Percentiles rank a stretch among this genome's conserved stretches.
Conservation (phyloP, 2,113 vertebrate species). For the Elachura formosa region DNA sequence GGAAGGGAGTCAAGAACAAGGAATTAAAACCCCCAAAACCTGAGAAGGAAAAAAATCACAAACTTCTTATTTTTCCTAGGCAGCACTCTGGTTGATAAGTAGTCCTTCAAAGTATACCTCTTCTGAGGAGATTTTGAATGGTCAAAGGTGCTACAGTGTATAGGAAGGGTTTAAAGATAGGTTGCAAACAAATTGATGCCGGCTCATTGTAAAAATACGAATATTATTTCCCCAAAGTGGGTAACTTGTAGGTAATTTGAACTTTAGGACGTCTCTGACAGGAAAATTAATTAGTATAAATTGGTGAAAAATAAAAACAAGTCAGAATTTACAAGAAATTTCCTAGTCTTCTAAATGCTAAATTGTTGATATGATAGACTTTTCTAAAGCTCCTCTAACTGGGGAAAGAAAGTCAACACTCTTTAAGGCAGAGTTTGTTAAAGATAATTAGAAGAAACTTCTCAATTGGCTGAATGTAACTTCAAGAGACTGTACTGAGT, state of each 20-base stretch:
- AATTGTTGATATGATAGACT: not conserved
- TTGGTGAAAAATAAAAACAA: not conserved
- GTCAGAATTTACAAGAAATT: not conserved
- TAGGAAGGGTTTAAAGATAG: not conserved
- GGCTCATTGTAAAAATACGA: not conserved
- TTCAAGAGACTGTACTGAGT: not conserved
- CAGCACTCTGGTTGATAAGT: not conserved
- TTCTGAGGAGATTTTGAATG: not conserved
- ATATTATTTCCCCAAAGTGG: not conserved
- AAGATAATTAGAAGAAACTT: not conserved
- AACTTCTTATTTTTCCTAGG: not conserved
- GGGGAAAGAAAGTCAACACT: not conserved
- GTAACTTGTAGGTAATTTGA: not conserved
- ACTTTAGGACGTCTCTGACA: not conserved
- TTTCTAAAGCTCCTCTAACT: not conserved
- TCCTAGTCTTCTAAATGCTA: not conserved
- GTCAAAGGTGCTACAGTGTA: not conserved
- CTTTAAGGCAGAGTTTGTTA: not conserved
- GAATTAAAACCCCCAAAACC: not conserved
- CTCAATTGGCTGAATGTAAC: not conserved
- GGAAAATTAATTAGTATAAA: not conserved
- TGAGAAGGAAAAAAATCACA: not conserved
- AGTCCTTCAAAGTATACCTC: not conserved
- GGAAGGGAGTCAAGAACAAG: not conserved
- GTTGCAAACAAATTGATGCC: not conserved